A percentile compares a stretch with the other conserved stretches of the same genome.
These are phyloP conservation scores for Synergus umbraculus DNA, from an alignment of 2,888 invertebrate genomes.

Conservation along the genomic window DNA sequence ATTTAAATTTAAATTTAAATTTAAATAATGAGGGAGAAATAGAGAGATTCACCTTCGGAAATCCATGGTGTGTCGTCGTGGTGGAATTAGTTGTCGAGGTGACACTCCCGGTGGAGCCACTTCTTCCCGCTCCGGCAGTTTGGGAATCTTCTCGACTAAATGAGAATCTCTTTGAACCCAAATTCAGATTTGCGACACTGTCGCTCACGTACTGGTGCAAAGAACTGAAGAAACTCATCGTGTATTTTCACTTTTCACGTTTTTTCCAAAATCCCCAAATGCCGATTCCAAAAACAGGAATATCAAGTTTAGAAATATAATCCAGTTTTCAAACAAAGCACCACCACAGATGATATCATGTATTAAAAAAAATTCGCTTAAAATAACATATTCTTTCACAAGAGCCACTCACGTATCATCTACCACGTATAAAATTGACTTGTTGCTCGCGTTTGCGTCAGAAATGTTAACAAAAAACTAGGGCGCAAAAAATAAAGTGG, in stretches of 20 bases:
- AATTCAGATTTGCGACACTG: conserved; percentile 88
- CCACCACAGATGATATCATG: no score
- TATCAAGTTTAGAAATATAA: background rate
- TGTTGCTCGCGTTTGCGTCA: background rate
- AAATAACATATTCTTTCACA: background rate
- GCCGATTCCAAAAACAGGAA: background rate
- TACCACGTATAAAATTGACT: background rate
- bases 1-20: background rate
- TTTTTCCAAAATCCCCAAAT: background rate
- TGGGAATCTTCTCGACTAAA: conserved; percentile 84
- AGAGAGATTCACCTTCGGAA: conserved; percentile 66
- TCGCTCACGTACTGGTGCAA: conserved; percentile 92
- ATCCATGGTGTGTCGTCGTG: conserved; percentile 68
- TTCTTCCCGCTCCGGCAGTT: conserved; percentile 64
- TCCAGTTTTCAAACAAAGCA: background rate
- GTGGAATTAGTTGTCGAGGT: conserved; percentile 76
- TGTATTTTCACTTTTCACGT: conserved; percentile 9
- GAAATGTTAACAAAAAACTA: no score
- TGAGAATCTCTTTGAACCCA: conserved; percentile 87
- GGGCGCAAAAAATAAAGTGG: background rate
- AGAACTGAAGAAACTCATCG: conserved; percentile 93
- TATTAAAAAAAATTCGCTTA: no score
- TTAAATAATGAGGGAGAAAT: background rate
- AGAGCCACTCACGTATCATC: background rate
- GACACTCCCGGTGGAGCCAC: conserved; percentile 73